Conservation (phyloP, 2,113 vertebrate species). For the Centropus bengalensis region DNA sequence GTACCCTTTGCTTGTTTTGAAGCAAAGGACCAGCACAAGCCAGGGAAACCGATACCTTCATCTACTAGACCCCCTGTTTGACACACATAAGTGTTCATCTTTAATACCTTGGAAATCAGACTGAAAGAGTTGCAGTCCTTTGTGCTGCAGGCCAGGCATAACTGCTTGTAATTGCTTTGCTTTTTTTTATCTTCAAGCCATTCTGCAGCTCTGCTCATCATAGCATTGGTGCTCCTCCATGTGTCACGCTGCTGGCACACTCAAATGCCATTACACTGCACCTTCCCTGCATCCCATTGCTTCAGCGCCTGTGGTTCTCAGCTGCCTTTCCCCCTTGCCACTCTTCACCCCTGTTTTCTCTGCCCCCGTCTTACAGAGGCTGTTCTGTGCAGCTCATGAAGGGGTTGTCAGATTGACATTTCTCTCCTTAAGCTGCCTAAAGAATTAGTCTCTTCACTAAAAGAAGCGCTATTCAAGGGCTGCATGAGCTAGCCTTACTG, state of each 20-base stretch:
- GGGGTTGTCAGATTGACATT: background rate
- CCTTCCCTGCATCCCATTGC: background rate
- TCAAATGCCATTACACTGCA: fast-evolving
- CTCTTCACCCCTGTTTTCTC: background rate
- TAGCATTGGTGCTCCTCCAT: fast-evolving
- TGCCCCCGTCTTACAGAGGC: background rate
- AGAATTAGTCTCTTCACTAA: background rate
- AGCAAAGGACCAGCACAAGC: background rate
- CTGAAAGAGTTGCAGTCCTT: background rate
- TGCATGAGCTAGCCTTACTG: background rate
- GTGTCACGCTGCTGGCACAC: background rate
- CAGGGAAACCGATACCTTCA: background rate
- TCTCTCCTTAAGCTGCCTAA: background rate
- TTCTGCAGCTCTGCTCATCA: background rate
- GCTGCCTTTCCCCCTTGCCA: background rate
- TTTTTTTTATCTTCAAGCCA: background rate
- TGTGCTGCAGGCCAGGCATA: background rate
- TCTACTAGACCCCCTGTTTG: background rate
- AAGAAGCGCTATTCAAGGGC: background rate
- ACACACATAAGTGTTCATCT: fast-evolving
- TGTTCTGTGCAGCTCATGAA: too few species aligned
- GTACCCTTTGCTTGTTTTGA: background rate
- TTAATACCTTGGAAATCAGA: background rate
- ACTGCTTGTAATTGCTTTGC: slow-evolving; percentile 17
- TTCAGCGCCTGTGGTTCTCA: background rate